These are phyloP conservation scores for Theonella swinhoei DNA, from an alignment of 37 sponge, comb jelly and placozoan genomes.

Conservation along the genomic window DNA sequence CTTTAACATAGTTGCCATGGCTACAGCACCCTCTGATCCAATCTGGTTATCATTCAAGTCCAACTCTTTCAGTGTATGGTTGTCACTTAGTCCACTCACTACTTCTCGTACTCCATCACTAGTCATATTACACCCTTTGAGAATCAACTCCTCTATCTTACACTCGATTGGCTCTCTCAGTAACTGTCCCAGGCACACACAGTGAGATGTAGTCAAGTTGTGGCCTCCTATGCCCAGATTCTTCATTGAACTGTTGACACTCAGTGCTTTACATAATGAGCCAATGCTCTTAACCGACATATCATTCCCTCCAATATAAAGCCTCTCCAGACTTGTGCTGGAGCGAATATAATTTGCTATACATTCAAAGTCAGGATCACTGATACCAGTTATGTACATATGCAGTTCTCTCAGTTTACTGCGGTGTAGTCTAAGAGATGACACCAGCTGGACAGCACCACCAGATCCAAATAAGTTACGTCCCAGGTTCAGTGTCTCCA, in stretches of 20 bases:
- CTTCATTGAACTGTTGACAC: background rate
- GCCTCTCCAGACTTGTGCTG: background rate
- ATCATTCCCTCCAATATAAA: background rate
- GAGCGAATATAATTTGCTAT: background rate
- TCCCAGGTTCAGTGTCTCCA: background rate
- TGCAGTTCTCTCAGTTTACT: background rate
- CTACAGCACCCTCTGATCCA: background rate
- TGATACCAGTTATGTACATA: constrained; percentile 1
- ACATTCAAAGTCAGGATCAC: background rate
- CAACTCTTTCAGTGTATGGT: constrained; percentile 2
- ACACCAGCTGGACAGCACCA: constrained; percentile 12
- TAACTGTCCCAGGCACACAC: background rate
- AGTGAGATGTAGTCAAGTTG: constrained; percentile 1
- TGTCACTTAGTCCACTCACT: constrained; percentile 11
- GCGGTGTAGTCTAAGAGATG: background rate
- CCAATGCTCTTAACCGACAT: background rate
- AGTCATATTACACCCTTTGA: background rate
- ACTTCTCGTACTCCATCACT: background rate
- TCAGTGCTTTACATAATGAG: background rate
- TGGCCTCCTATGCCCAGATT: background rate
- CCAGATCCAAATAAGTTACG: constrained; percentile 1
- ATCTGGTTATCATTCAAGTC: background rate
- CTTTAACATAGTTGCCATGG: constrained; percentile 2
- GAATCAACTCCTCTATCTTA: background rate
- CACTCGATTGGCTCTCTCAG: background rate